Evolutionary conservation across 1,140 invertebrate genomes (phyloP), one percentile per base, ranked within the genome.

Genomic region (Leptinotarsa lineolata): DNA sequence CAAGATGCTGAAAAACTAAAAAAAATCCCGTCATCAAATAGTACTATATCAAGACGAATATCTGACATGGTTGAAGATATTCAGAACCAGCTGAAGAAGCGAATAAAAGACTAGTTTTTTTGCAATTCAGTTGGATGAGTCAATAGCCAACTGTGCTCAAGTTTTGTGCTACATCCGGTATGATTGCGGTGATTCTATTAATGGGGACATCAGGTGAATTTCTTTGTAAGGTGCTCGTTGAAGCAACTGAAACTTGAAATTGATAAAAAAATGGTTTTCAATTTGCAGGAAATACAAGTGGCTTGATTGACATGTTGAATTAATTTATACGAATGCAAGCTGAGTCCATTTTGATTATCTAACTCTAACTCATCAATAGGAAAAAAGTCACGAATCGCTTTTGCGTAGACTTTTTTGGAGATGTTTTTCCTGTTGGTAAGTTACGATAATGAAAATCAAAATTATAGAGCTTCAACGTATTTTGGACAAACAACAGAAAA

Each of bases 271-370:
- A 77, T 70, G 75, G 60, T 77, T 78, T 66, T 78, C 78, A 74
- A 80, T 82, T 81, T 83, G 82, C 80, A 63, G 79, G 82, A 63
- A 76, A 5, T 5, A 46, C 5, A 13, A 46, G 45, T 46, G 45
- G 45, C 5, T 46, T 46, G 5, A 46, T 46, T 46, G 45, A 5
- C 13, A 46, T 5, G 45, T 13, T 46, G 45, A 46, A 46, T 65
- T 68, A 79, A 79, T 63, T 83, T 77, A 79, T 79, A 64, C 81
- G 77, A 79, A 80, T 63, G 74, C 75, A 70, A 79, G 60, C 63
- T 77, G 75, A 74, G 68, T 76, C 59, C 80, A 84, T 73, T 81
- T n/a, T n/a, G n/a, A n/a, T n/a, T n/a, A n/a, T n/a, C n/a, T n/a
- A n/a, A n/a, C n/a, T n/a, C n/a, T n/a, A n/a, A n/a, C n/a, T n/a